Conservation (phyloP, 2,797 vertebrate genomes). For the Spheniscus humboldti region DNA sequence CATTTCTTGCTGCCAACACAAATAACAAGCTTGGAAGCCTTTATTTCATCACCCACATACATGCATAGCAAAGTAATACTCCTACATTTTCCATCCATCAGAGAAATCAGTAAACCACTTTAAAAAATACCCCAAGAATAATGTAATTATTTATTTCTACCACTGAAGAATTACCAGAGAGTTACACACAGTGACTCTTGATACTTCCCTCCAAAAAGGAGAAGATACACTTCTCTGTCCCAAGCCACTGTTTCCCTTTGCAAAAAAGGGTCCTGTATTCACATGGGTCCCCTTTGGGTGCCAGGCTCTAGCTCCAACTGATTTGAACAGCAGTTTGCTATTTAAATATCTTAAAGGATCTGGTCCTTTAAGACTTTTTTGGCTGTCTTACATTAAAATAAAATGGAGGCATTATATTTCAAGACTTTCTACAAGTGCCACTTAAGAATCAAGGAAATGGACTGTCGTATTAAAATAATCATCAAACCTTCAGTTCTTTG, state of each 20-base stretch:
- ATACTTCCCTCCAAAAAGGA: not conserved
- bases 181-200: conserved; percentile 5
- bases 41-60: not conserved
- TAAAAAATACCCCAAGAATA: conserved; percentile 8
- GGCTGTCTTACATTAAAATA: not conserved
- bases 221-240: not conserved
- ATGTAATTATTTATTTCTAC: conserved; percentile 44
- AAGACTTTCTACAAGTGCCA: not conserved
- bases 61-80: not conserved
- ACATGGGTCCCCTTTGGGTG: not conserved
- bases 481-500: not conserved
- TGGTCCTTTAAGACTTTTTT: not conserved
- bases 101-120: not conserved
- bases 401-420: not conserved
- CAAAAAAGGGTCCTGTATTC: not conserved
- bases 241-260: not conserved
- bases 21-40: conserved; percentile 11
- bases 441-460: not conserved
- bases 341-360: not conserved
- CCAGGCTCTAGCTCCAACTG: not conserved
- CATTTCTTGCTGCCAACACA: conserved; percentile 27
- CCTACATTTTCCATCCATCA: not conserved
- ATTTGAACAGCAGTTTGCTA: not conserved
- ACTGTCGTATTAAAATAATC: not conserved
- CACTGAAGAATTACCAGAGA: conserved; percentile 35